Base-by-base conservation (phyloP, 1,140 invertebrate genomes). In the Meteorus sp. region DNA sequence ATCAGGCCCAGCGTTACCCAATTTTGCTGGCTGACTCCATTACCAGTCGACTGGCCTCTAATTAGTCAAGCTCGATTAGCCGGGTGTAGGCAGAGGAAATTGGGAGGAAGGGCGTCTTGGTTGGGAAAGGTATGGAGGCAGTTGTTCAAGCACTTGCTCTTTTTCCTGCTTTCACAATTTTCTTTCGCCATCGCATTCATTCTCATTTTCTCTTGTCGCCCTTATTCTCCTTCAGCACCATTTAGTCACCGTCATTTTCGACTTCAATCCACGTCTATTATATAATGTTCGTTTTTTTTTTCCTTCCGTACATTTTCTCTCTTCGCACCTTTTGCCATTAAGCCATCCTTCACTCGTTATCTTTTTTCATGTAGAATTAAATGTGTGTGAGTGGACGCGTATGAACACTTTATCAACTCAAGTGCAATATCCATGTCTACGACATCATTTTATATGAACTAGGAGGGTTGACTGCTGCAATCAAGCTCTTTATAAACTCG, bases 41-140 rank as follows among this genome's bases (percentile, higher is more conserved):
- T 76, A 76, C 68, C 67, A 74, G 63, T 53, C 62, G 68, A 72
- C 69, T 71, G 65, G 60, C 66, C 70, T 73, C 70, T 78, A 76
- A 78, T 78, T 78, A 76, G 70, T 69, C 72, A 72, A 67, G 70
- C 71, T 72, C 70, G 68, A 75, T 78, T 77, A 77, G 69, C 55
- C 62, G 54, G 63, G 60, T 53, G 27, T 19, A 33, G n/a, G 29
- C 23, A 41, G 37, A 33, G 31, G 33, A 31, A 50, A 20, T 25
- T 23, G n/a, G 47, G 20, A n/a, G 27, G 27, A 25, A 17, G 29
- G 47, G 43, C n/a, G n/a, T n/a, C n/a, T 45, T 45, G 9, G 22
- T 23, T 45, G 43, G 20, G 25, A 23, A 45, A 45, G 43, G 43
- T n/a, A n/a, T 23, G 33, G 13, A 35, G 13, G 33, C 33, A 45